A percentile compares a stretch with the other conserved stretches of the same genome.
phyloP scores from a whole-genome alignment of 1,140 invertebrate species.

The Papilio polytes region DNA sequence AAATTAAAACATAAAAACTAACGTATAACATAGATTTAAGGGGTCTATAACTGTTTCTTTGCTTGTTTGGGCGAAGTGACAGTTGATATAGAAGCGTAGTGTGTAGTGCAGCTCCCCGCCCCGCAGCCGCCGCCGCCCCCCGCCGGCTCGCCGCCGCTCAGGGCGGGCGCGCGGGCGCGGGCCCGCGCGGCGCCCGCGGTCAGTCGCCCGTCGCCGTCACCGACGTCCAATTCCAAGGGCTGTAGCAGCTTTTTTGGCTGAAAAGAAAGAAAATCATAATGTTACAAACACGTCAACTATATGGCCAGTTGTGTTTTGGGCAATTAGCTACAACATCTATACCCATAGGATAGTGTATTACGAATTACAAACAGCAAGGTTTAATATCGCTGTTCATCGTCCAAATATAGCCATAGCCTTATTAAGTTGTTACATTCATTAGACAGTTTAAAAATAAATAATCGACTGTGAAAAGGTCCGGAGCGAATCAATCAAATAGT shows the following conservation, averaged over 20 bases:
- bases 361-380: neutral
- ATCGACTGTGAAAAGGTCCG: constrained; percentile 8
- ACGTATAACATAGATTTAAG: constrained; percentile 3
- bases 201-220: constrained; percentile 82
- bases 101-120: constrained; percentile 8
- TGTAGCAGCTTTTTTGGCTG: constrained; percentile 82
- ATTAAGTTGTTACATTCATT: neutral
- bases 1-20: neutral
- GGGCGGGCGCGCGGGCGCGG: constrained; percentile 72
- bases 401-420: neutral
- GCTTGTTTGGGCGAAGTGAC: constrained; percentile 3
- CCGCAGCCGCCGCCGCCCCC: constrained; percentile 27
- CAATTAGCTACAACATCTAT: too few species aligned
- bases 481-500: constrained; percentile 26
- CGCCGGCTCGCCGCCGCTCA: constrained; percentile 53
- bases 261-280: constrained; percentile 54
- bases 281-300: constrained; percentile 18
- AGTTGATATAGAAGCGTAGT: constrained; percentile 14
- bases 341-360: too few species aligned
- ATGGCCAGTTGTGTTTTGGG: too few species aligned
- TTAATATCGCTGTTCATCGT: neutral
- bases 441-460: constrained; percentile 7
- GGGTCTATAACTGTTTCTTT: neutral
- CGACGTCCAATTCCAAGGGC: constrained; percentile 82
- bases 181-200: constrained; percentile 80